These are phyloP conservation scores for Corythoichthys haematopterus DNA, from an alignment of 2,113 vertebrate genomes.

Conservation along the genomic window DNA sequence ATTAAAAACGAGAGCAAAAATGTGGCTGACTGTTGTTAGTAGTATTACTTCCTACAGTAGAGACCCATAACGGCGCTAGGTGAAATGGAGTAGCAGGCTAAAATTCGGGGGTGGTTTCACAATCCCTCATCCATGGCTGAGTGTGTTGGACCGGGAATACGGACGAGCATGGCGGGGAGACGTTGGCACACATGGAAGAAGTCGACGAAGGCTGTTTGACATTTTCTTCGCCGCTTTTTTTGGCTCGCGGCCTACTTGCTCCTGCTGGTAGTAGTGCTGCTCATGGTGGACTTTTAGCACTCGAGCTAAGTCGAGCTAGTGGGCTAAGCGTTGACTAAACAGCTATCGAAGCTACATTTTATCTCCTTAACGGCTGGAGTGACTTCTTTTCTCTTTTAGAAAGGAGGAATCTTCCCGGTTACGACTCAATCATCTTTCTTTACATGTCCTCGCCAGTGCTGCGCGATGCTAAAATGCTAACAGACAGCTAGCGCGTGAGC, in stretches of 20 bases:
- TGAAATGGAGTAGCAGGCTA: constrained; percentile 57
- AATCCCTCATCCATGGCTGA: constrained; percentile 78
- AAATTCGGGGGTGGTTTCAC: constrained; percentile 70
- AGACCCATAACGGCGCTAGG: constrained; percentile 53
- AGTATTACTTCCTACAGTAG: neutral
- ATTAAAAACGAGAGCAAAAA: constrained; percentile 59
- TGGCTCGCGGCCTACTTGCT: constrained; percentile 54
- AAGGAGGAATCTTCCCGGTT: neutral
- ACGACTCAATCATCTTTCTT: constrained; percentile 1
- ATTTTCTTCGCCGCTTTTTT: constrained; percentile 70
- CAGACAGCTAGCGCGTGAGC: constrained; percentile 28
- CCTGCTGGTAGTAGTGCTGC: constrained; percentile 59
- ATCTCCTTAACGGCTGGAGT: constrained; percentile 34
- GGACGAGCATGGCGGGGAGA: constrained; percentile 75
- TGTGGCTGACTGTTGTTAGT: constrained; percentile 49
- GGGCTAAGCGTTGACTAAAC: constrained; percentile 68
- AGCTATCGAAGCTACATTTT: constrained; percentile 74
- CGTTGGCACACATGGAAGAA: constrained; percentile 78
- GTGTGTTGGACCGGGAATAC: constrained; percentile 59
- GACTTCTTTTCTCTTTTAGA: neutral
- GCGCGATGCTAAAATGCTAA: constrained; percentile 4
- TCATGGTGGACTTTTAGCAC: constrained; percentile 72
- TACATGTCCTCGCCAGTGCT: constrained; percentile 19
- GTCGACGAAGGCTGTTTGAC: constrained; percentile 70
- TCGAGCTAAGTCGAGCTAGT: constrained; percentile 67